These are phyloP conservation scores for Aurelia sp. DNA, from an alignment of 30 jellyfish, hydroid and myxozoan species.

Conservation along the genomic window DNA sequence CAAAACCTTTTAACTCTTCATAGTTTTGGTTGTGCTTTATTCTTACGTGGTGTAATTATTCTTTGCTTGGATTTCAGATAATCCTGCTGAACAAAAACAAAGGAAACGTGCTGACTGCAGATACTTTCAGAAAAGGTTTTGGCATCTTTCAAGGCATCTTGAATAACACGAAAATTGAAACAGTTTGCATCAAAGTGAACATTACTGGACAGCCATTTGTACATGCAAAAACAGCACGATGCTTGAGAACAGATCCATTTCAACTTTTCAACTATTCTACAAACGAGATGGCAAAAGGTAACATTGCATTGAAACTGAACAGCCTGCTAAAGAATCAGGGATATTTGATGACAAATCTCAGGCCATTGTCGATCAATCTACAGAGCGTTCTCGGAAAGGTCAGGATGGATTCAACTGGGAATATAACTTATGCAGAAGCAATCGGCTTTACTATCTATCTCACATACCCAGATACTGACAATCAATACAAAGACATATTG, in stretches of 20 bases:
- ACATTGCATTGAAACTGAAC: not conserved
- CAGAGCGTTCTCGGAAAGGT: conserved; percentile 17
- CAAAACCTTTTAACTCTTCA: no score
- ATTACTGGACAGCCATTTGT: conserved; percentile 5
- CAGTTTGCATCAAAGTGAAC: conserved; percentile 27
- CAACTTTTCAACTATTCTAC: conserved; percentile 28
- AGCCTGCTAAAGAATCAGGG: not conserved
- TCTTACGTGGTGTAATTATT: no score
- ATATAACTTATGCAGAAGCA: conserved; percentile 11
- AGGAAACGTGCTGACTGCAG: conserved; percentile 16
- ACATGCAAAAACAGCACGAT: conserved; percentile 3
- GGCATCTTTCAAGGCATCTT: conserved; percentile 21
- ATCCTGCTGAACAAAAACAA: not conserved
- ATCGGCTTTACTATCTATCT: not conserved
- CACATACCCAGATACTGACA: conserved; percentile 24
- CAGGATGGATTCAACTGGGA: conserved; percentile 1
- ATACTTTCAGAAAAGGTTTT: not conserved
- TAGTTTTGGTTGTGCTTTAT: no score
- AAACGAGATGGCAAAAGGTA: conserved; percentile 1
- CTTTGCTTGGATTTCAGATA: not conserved
- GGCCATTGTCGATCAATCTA: conserved; percentile 17
- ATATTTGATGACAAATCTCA: conserved; percentile 19
- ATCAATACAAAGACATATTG: conserved; percentile 1
- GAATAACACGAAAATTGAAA: conserved; percentile 21
- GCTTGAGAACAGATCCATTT: conserved; percentile 36